A percentile compares a stretch with the other conserved stretches of the same genome.
phyloP scores from a whole-genome alignment of 2,797 vertebrate species.

The Hyperoplus immaculatus region DNA sequence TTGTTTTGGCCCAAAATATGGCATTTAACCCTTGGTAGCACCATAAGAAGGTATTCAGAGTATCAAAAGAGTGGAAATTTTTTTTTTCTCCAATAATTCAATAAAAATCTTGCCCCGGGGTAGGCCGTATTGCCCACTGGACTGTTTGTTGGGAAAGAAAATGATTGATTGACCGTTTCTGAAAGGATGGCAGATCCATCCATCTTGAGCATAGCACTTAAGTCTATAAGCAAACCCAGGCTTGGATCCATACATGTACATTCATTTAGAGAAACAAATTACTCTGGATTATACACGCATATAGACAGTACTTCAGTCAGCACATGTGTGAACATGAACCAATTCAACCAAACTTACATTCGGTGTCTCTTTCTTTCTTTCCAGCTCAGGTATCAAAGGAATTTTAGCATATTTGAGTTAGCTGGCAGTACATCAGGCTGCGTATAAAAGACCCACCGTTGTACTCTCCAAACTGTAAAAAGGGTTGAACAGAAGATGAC shows the following conservation, averaged over 20 bases:
- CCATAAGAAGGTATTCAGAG: not conserved
- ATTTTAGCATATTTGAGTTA: slow-evolving; percentile 10
- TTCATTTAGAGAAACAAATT: slow-evolving; percentile 11
- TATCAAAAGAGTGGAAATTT: not conserved
- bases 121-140: not conserved
- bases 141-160: not conserved
- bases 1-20: not conserved
- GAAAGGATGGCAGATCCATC: slow-evolving; percentile 4
- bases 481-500: slow-evolving; percentile 17
- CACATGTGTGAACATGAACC: slow-evolving; percentile 35
- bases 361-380: slow-evolving; percentile 22
- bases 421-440: not conserved
- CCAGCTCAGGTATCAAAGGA: slow-evolving; percentile 30
- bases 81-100: not conserved
- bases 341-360: slow-evolving; percentile 10
- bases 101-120: not conserved
- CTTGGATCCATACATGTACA: slow-evolving; percentile 19
- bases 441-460: slow-evolving; percentile 2
- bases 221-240: slow-evolving; percentile 33
- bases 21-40: not conserved
- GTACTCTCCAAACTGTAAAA: not conserved
- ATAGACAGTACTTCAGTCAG: not conserved
- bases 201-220: not conserved
- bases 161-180: not conserved
- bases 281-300: slow-evolving; percentile 10